phyloP scores from a whole-genome alignment of 2,888 invertebrate genomes.

The Drosophila monieri region DNA sequence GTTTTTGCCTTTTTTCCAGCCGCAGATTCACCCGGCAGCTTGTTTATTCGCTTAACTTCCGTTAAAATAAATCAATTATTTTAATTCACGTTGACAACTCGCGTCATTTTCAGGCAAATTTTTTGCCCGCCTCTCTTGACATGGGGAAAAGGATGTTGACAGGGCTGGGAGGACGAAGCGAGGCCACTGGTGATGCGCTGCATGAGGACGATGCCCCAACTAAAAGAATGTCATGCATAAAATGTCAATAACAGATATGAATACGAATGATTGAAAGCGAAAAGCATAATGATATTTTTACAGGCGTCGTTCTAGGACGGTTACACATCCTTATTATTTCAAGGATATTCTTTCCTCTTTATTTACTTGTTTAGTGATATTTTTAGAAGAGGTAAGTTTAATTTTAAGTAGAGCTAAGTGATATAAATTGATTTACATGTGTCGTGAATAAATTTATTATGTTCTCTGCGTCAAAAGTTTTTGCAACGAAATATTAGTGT shows the following conservation, averaged over 20 bases:
- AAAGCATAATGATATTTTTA: slow-evolving; percentile 17
- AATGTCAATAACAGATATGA: slow-evolving; percentile 45
- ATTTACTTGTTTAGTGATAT: not conserved
- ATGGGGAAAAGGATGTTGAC: slow-evolving; percentile 37
- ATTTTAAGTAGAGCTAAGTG: not conserved
- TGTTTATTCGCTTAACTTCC: slow-evolving; percentile 63
- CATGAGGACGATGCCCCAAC: slow-evolving; percentile 11
- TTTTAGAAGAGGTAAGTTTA: not conserved
- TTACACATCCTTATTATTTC: not conserved
- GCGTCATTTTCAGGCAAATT: slow-evolving; percentile 70
- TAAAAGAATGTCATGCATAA: slow-evolving; percentile 49
- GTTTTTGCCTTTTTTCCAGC: slow-evolving; percentile 7
- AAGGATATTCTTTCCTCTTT: not conserved
- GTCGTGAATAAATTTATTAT: slow-evolving; percentile 4
- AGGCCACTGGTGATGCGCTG: slow-evolving; percentile 3
- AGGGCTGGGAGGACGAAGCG: slow-evolving; percentile 5
- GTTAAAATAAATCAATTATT: slow-evolving; percentile 79
- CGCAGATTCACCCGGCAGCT: slow-evolving; percentile 4
- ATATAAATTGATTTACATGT: too few species aligned
- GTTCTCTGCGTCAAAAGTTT: slow-evolving; percentile 10
- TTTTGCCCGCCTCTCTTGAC: slow-evolving; percentile 52
- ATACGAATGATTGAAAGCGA: slow-evolving; percentile 25
- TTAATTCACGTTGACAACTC: slow-evolving; percentile 72
- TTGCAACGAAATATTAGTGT: not conserved
- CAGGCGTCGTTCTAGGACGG: too few species aligned